Evolutionary conservation across 2,797 vertebrate species (phyloP).

Genomic region (Rhinoraja longicauda): DNA sequence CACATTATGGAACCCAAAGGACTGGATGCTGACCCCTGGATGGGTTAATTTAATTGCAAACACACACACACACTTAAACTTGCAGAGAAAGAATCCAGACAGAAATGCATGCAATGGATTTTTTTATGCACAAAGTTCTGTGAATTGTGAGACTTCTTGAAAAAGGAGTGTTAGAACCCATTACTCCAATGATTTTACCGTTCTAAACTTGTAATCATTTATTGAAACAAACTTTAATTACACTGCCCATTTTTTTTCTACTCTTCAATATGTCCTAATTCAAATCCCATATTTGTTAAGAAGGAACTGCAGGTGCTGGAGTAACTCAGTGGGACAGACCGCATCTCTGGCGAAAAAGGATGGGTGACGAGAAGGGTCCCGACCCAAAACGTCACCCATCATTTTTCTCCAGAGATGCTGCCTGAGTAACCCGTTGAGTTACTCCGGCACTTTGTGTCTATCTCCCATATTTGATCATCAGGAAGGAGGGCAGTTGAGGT

Average conservation of each 20-base stretch:
- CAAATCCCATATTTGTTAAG: background rate
- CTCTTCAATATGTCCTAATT: background rate
- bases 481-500: background rate
- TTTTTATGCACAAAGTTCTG: background rate
- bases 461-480: no score
- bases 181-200: background rate
- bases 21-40: background rate
- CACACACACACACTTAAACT: background rate
- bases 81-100: no score
- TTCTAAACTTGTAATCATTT: background rate
- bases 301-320: no score
- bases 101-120: background rate
- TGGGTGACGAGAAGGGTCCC: no score
- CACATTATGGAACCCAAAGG: background rate
- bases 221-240: background rate
- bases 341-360: no score
- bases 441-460: no score
- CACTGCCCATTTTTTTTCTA: background rate
- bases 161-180: background rate
- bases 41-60: background rate
- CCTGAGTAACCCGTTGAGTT: no score
- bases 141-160: background rate
- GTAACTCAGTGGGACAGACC: no score
- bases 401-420: no score
- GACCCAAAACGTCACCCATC: no score